Evolutionary conservation across 2,888 invertebrate genomes (phyloP).

Genomic region (Prosapia bicincta): DNA sequence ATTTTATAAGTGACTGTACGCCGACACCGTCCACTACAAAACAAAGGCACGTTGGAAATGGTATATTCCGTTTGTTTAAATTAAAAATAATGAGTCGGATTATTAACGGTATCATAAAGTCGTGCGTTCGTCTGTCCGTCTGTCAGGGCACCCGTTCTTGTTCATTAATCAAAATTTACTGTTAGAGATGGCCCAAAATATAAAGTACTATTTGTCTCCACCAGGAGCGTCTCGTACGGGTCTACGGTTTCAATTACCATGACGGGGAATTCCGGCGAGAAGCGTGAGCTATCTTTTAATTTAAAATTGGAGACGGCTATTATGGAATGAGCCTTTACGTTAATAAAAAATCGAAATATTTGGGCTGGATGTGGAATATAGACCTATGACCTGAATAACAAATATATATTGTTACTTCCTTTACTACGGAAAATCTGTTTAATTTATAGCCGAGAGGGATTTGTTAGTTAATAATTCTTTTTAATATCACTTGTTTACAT

Average conservation of each 20-base stretch:
- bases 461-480: no score
- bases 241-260: background rate
- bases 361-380: no score
- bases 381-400: no score
- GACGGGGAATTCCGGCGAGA: no score
- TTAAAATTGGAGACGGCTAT: no score
- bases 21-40: background rate
- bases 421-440: no score
- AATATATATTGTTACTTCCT: no score
- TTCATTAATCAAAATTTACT: background rate
- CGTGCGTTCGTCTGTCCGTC: background rate
- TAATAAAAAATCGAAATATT: no score
- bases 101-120: conserved; percentile 2
- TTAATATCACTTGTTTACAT: no score
- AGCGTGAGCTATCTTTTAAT: no score
- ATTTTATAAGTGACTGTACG: background rate
- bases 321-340: no score
- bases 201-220: background rate
- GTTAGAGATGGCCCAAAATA: background rate
- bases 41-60: background rate
- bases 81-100: background rate
- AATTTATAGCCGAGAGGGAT: no score
- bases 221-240: background rate
- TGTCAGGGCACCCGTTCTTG: background rate
- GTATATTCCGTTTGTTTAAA: background rate